phyloP scores from a whole-genome alignment of 2,888 invertebrate genomes.

The Chloromyia formosa region DNA sequence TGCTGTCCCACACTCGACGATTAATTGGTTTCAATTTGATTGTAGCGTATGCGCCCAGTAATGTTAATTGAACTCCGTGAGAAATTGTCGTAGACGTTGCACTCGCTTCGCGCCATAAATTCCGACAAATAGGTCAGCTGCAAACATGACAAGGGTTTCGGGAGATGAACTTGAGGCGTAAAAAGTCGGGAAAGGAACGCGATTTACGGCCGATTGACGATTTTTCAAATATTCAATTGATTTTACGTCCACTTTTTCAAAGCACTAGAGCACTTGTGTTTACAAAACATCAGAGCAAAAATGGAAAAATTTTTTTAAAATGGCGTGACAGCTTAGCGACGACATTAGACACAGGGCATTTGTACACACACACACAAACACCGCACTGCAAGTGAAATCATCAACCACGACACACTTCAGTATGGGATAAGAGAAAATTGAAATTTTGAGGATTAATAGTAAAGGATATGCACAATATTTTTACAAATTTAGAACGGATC shows the following conservation, averaged over 20 bases:
- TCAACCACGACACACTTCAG: too few relatives aligned
- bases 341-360: slow-evolving; percentile 13
- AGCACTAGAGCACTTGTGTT: slow-evolving; percentile 24
- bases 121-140: slow-evolving; percentile 38
- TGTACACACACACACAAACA: slow-evolving; percentile 17
- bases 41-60: slow-evolving; percentile 1
- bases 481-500: slow-evolving; percentile 1
- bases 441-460: neutral
- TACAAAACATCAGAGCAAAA: slow-evolving; percentile 40
- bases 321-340: slow-evolving; percentile 39
- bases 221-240: slow-evolving; percentile 12
- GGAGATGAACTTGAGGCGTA: neutral
- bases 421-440: neutral
- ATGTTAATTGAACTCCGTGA: neutral
- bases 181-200: neutral
- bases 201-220: neutral
- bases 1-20: neutral
- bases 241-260: slow-evolving; percentile 1
- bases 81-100: slow-evolving; percentile 30
- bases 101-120: slow-evolving; percentile 43
- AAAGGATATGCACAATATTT: slow-evolving; percentile 24
- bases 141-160: slow-evolving; percentile 18
- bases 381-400: neutral
- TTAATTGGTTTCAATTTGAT: neutral
- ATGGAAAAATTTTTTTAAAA: slow-evolving; percentile 29